A percentile compares a stretch with the other conserved stretches of the same genome.
Evolutionary conservation across 2,113 vertebrate genomes (phyloP).

Genomic region (Rhadina sibilatrix): DNA sequence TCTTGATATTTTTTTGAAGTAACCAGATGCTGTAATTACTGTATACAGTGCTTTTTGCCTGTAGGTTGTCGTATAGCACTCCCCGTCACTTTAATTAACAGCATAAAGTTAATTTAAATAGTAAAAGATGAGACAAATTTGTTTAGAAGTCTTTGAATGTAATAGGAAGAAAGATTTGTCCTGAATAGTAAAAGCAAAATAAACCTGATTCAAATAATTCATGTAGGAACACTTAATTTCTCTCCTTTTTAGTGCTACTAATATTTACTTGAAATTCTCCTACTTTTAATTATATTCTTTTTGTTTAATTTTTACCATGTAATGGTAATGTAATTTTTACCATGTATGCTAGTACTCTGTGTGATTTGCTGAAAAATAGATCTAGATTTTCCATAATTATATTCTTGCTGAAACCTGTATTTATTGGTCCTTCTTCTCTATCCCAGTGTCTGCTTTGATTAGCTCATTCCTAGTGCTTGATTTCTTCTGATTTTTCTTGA

Average conservation of each 20-base stretch:
- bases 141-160: not conserved
- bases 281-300: not conserved
- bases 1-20: not conserved
- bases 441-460: not conserved
- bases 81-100: slow-evolving; percentile 19
- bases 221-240: not conserved
- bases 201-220: not conserved
- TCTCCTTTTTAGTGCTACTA: not conserved
- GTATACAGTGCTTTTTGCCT: not conserved
- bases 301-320: not conserved
- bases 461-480: not conserved
- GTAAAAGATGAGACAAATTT: slow-evolving; percentile 33
- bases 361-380: not conserved
- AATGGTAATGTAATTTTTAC: not conserved
- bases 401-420: not conserved
- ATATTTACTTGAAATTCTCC: not conserved
- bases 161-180: not conserved
- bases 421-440: not conserved
- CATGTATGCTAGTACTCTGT: not conserved
- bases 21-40: slow-evolving; percentile 37
- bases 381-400: not conserved
- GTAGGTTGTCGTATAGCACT: not conserved
- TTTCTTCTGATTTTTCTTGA: not conserved
- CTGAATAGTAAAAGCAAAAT: not conserved
- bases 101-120: not conserved